Conservation (phyloP, 2,113 vertebrate genomes). For the Gobiocypris rarus region DNA sequence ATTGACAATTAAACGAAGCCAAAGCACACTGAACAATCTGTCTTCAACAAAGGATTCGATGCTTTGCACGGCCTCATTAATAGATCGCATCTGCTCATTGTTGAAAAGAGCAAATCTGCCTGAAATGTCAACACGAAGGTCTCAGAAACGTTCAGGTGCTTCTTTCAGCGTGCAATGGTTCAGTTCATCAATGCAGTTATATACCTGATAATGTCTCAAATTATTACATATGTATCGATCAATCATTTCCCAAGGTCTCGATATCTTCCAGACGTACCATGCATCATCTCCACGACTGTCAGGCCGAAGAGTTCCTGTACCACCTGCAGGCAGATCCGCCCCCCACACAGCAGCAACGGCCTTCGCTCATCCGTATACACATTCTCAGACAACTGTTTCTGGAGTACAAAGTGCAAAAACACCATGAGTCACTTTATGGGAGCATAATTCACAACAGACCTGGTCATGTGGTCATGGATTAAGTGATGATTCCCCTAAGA, state of each 20-base stretch:
- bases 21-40: conserved; percentile 10
- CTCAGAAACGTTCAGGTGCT: not conserved
- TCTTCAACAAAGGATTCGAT: not conserved
- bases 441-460: not conserved
- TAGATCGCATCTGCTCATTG: not conserved
- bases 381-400: conserved; percentile 84
- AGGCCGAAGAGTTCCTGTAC: conserved; percentile 88
- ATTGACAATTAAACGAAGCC: conserved; percentile 40
- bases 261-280: conserved; percentile 77
- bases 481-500: not conserved
- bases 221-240: not conserved
- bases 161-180: not conserved
- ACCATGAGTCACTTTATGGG: not conserved
- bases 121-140: not conserved
- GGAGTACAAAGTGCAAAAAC: not conserved
- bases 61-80: not conserved
- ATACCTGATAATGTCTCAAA: not conserved
- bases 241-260: not conserved
- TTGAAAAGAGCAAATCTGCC: not conserved
- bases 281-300: conserved; percentile 88
- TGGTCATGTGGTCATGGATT: conserved; percentile 14
- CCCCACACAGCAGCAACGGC: conserved; percentile 85
- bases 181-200: not conserved
- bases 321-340: conserved; percentile 80
- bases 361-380: conserved; percentile 82